phyloP scores from a whole-genome alignment of 1,140 invertebrate genomes.

The Magallana ariakensis region DNA sequence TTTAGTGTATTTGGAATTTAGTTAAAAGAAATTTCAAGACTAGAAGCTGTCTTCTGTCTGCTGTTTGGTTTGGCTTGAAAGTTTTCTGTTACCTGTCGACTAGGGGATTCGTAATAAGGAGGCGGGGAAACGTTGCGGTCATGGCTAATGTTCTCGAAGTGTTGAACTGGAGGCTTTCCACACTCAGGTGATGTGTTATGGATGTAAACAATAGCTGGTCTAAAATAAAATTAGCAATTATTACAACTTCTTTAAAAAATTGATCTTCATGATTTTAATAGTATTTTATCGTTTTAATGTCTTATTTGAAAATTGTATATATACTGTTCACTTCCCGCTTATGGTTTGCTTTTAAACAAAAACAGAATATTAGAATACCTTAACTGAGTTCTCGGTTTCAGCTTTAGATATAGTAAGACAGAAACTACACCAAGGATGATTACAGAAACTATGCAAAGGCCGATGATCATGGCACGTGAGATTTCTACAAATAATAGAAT shows the following conservation, averaged over 20 bases:
- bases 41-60: background rate
- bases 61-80: background rate
- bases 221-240: background rate
- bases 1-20: background rate
- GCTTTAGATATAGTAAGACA: background rate
- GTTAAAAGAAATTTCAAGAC: background rate
- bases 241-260: background rate
- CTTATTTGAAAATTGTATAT: background rate
- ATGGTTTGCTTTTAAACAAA: no score
- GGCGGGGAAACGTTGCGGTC: background rate
- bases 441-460: background rate
- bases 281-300: background rate
- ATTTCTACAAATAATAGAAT: background rate
- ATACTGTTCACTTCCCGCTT: no score
- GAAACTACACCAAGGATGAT: background rate
- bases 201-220: no score
- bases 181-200: background rate
- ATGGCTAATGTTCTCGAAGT: background rate
- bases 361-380: background rate
- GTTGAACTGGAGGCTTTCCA: background rate
- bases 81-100: background rate
- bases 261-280: background rate
- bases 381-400: background rate
- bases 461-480: background rate
- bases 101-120: background rate